These are phyloP conservation scores for Callocephalon fimbriatum DNA, from an alignment of 2,113 vertebrate species.

Conservation along the genomic window DNA sequence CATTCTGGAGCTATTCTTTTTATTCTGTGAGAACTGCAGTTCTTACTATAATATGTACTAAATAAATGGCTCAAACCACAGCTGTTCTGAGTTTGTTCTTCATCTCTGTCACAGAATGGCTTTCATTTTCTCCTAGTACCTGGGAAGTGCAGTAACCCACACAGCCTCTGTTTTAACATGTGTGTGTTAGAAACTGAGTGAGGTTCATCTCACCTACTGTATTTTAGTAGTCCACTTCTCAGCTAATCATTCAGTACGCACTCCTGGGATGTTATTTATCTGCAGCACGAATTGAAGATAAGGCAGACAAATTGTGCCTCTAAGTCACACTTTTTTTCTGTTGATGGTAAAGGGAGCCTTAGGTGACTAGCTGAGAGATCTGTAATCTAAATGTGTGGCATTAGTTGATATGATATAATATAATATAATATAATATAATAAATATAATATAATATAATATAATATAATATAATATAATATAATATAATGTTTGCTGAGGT, in stretches of 20 bases:
- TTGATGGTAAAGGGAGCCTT: neutral
- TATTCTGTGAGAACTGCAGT: neutral
- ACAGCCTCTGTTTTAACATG: neutral
- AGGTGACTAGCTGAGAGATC: neutral
- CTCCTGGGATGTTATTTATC: neutral
- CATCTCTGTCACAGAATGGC: neutral
- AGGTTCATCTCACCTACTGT: neutral
- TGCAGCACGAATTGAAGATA: neutral
- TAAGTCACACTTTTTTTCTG: neutral
- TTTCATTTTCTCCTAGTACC: neutral
- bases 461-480: no score
- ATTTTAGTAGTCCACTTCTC: neutral
- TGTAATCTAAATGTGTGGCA: neutral
- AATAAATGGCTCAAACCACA: neutral
- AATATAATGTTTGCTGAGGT: no score
- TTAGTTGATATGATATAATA: neutral
- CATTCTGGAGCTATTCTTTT: neutral
- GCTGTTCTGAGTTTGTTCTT: neutral
- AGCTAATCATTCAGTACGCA: neutral
- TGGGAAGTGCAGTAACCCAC: neutral
- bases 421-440: no score
- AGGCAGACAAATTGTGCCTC: neutral
- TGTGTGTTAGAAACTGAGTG: neutral
- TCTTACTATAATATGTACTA: neutral
- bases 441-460: no score